phyloP scores from a whole-genome alignment of 1,140 invertebrate genomes.

The Mya arenaria region DNA sequence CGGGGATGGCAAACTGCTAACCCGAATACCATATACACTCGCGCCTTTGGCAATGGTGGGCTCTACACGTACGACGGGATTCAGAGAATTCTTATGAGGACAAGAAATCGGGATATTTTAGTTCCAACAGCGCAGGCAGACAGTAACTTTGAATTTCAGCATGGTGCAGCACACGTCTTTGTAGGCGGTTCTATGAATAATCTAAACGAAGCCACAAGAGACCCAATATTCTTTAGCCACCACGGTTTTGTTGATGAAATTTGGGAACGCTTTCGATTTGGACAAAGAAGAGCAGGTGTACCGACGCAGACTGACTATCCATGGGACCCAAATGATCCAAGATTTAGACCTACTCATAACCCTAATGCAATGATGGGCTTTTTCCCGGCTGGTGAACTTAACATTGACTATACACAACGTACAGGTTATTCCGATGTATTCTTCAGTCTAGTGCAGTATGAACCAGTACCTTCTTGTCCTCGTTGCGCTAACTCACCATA shows the following conservation, averaged over 20 bases:
- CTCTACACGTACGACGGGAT: constrained; percentile 52
- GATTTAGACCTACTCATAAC: constrained; percentile 38
- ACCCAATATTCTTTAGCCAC: constrained; percentile 81
- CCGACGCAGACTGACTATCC: constrained; percentile 59
- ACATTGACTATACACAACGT: not conserved
- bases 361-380: constrained; percentile 60
- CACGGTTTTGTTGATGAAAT: constrained; percentile 80
- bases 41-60: constrained; percentile 42
- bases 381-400: constrained; percentile 50
- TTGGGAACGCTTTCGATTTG: constrained; percentile 70
- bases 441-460: constrained; percentile 61
- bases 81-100: constrained; percentile 41
- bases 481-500: constrained; percentile 64
- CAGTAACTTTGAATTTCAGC: constrained; percentile 68
- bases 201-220: constrained; percentile 74
- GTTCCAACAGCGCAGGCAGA: constrained; percentile 53
- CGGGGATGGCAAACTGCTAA: constrained; percentile 24
- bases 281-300: constrained; percentile 57
- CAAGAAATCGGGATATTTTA: constrained; percentile 52
- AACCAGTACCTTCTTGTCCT: constrained; percentile 65
- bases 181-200: constrained; percentile 70
- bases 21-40: not conserved
- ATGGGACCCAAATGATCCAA: not conserved
- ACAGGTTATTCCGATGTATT: not conserved
- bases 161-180: constrained; percentile 67